Conservation (phyloP, 2,888 invertebrate species). For the Atethmia centrago region DNA sequence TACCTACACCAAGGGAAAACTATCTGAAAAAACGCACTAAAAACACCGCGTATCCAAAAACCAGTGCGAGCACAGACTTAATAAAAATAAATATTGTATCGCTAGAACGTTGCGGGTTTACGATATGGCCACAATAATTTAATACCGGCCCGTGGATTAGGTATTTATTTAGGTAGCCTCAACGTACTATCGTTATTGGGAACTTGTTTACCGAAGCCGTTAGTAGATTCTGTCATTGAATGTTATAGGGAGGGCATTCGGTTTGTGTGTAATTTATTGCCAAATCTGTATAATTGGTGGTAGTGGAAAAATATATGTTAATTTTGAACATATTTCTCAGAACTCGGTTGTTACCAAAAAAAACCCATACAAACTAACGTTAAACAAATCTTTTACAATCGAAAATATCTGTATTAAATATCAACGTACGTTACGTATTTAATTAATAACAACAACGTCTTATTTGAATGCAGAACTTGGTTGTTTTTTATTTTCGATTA, state of each 20-base stretch:
- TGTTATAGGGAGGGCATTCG: constrained; percentile 14
- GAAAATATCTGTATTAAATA: too few relatives aligned
- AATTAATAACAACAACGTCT: too few relatives aligned
- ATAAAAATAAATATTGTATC: constrained; percentile 88
- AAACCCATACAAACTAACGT: too few relatives aligned
- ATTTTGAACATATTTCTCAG: too few relatives aligned
- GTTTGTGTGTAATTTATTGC: neutral
- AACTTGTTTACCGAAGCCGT: constrained; percentile 55
- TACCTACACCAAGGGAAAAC: too few relatives aligned
- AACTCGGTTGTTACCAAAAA: too few relatives aligned
- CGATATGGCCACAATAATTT: constrained; percentile 86
- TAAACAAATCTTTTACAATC: too few relatives aligned
- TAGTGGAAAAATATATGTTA: too few relatives aligned
- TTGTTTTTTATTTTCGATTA: too few relatives aligned
- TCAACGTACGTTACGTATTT: too few relatives aligned
- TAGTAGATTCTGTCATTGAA: constrained; percentile 46
- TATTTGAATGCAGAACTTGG: too few relatives aligned
- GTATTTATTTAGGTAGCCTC: constrained; percentile 82
- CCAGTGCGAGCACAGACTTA: constrained; percentile 76
- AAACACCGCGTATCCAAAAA: constrained; percentile 55
- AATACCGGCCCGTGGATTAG: constrained; percentile 82
- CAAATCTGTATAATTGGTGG: too few relatives aligned
- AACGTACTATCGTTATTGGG: constrained; percentile 45
- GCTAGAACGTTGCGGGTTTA: constrained; percentile 80
- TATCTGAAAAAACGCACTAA: neutral